Percentiles rank a stretch among this genome's conserved stretches.
phyloP scores from a whole-genome alignment of 2,113 vertebrate genomes.

The Cyprinodon tularosa region DNA sequence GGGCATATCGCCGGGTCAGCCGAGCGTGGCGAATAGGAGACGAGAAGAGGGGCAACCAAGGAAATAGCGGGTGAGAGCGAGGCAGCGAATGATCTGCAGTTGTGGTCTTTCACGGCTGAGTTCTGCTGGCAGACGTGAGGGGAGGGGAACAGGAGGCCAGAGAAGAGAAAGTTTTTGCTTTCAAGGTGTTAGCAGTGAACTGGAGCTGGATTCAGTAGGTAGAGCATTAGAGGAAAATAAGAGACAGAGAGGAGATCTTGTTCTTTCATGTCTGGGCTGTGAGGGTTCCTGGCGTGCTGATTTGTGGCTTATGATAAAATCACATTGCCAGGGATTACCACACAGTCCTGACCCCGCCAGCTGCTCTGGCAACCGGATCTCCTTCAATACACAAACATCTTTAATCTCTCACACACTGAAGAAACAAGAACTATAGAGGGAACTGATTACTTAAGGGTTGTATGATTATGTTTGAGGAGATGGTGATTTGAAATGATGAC shows the following conservation, averaged over 20 bases:
- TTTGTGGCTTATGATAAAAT: conserved; percentile 99
- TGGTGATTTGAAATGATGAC: conserved; percentile 37
- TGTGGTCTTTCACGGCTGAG: conserved; percentile 26
- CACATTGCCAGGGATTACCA: conserved; percentile 99
- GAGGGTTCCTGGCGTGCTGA: conserved; percentile 99
- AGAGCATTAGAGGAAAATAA: not conserved
- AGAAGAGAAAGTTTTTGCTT: conserved; percentile 20
- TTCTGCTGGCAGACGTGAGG: conserved; percentile 24
- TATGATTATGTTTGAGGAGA: conserved; percentile 41
- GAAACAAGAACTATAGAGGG: conserved; percentile 12
- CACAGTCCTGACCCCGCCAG: conserved; percentile 87
- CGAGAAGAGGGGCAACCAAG: conserved; percentile 58
- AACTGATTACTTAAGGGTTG: conserved; percentile 58
- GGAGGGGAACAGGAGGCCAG: conserved; percentile 11
- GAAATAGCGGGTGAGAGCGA: conserved; percentile 34
- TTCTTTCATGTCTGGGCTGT: conserved; percentile 88
- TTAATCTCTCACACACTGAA: conserved; percentile 28
- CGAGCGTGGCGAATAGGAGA: conserved; percentile 72
- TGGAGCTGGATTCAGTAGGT: conserved; percentile 12
- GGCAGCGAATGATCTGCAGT: conserved; percentile 44
- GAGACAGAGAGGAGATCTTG: conserved; percentile 32
- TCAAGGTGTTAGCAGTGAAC: conserved; percentile 9
- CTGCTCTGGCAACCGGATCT: conserved; percentile 80
- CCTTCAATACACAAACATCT: conserved; percentile 38
- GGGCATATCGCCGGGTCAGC: conserved; percentile 78